Conservation (phyloP, 2,113 vertebrate genomes). For the Eira barbara region DNA sequence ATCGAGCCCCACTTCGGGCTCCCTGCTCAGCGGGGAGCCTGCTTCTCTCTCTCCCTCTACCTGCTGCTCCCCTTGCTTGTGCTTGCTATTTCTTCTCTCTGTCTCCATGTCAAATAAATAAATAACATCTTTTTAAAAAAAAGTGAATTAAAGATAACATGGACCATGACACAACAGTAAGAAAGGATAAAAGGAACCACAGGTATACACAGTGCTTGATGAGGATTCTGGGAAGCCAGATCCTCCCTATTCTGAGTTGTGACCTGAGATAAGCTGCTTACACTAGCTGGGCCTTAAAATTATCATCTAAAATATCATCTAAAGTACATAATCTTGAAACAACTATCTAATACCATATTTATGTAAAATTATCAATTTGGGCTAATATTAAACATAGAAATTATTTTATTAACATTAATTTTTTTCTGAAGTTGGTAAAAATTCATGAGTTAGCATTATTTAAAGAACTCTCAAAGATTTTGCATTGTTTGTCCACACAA, state of each 20-base stretch:
- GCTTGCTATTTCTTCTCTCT: no score
- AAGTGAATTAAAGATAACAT: background rate
- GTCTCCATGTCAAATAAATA: no score
- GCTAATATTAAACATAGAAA: background rate
- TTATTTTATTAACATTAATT: background rate
- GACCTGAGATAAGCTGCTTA: background rate
- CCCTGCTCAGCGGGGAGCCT: no score
- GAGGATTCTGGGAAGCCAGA: background rate
- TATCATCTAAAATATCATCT: background rate
- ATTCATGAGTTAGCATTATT: background rate
- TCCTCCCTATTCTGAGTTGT: background rate
- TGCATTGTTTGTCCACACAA: background rate
- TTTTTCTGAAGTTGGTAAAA: background rate
- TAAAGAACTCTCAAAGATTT: background rate
- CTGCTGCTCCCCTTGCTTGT: no score
- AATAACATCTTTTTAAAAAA: no score
- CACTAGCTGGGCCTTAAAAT: background rate
- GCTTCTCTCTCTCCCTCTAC: no score
- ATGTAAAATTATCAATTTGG: background rate
- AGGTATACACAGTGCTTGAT: background rate
- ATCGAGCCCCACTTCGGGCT: no score
- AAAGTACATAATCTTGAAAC: background rate
- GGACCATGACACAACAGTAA: background rate
- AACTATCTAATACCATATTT: background rate
- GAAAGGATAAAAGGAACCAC: background rate